Percentiles rank a stretch among this genome's conserved stretches.
phyloP scores from a whole-genome alignment of 1,140 invertebrate genomes.

The Temnothorax nylanderi region DNA sequence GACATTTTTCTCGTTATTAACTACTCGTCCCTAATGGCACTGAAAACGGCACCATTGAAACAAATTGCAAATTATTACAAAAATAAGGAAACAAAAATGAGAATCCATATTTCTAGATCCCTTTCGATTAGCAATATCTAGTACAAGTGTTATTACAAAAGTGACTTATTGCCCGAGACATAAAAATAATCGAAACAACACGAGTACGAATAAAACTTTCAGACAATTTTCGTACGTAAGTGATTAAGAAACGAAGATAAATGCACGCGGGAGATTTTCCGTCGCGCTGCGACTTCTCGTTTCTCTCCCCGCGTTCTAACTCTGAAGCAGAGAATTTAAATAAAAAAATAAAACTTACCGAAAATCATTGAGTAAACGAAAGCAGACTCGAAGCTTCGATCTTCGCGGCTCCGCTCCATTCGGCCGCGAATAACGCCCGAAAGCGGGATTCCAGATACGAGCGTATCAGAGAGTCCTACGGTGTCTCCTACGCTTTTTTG shows the following conservation, averaged over 20 bases:
- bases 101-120: neutral
- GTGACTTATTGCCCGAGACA: neutral
- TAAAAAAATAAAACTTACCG: neutral
- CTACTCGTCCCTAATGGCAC: neutral
- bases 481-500: slow-evolving; percentile 22
- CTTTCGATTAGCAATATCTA: neutral
- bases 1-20: neutral
- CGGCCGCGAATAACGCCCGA: slow-evolving; percentile 34
- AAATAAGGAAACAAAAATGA: neutral
- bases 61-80: neutral
- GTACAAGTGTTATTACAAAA: neutral
- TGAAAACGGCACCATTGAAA: neutral
- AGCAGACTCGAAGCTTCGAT: slow-evolving; percentile 13
- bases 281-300: neutral
- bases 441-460: slow-evolving; percentile 31
- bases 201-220: neutral
- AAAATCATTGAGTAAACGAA: neutral
- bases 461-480: slow-evolving; percentile 26
- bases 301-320: neutral
- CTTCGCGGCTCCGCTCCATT: neutral
- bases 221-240: neutral
- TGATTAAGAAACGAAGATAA: neutral
- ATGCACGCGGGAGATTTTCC: neutral
- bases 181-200: neutral
- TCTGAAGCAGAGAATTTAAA: neutral